These are phyloP conservation scores for Nasua narica DNA, from an alignment of 2,797 vertebrate genomes.

Conservation along the genomic window DNA sequence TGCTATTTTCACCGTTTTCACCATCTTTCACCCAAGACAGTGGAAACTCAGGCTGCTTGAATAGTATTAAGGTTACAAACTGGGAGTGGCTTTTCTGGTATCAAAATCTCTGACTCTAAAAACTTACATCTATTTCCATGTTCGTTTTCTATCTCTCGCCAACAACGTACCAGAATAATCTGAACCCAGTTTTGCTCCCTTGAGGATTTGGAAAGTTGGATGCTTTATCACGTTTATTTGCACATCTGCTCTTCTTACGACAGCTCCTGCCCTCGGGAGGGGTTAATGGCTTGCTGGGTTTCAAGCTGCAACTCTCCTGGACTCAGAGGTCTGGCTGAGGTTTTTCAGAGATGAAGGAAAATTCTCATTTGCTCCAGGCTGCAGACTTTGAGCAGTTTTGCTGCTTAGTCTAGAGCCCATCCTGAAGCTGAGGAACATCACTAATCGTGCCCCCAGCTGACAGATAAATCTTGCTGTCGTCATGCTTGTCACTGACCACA, in stretches of 20 bases:
- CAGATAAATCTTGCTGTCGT: constrained; percentile 24
- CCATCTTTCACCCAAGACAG: not conserved
- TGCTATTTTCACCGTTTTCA: not conserved
- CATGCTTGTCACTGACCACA: constrained; percentile 42
- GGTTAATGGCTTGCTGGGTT: not conserved
- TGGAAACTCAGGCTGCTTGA: not conserved
- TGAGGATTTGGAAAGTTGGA: not conserved
- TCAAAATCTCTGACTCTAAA: not conserved
- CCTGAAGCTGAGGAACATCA: constrained; percentile 29
- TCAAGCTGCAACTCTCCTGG: not conserved
- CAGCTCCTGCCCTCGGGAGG: not conserved
- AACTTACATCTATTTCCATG: not conserved
- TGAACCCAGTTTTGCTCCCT: constrained; percentile 5
- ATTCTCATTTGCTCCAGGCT: not conserved
- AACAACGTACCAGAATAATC: constrained; percentile 29
- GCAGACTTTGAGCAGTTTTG: not conserved
- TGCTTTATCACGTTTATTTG: not conserved
- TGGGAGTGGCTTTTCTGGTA: not conserved
- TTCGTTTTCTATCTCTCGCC: not conserved
- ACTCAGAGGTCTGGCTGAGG: not conserved
- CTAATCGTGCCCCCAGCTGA: constrained; percentile 19
- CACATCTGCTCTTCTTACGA: not conserved
- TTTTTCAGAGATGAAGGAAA: not conserved
- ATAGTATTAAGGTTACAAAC: not conserved
- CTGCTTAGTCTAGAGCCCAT: constrained; percentile 2